phyloP scores from a whole-genome alignment of 2,888 invertebrate genomes.

The Tachina fera region DNA sequence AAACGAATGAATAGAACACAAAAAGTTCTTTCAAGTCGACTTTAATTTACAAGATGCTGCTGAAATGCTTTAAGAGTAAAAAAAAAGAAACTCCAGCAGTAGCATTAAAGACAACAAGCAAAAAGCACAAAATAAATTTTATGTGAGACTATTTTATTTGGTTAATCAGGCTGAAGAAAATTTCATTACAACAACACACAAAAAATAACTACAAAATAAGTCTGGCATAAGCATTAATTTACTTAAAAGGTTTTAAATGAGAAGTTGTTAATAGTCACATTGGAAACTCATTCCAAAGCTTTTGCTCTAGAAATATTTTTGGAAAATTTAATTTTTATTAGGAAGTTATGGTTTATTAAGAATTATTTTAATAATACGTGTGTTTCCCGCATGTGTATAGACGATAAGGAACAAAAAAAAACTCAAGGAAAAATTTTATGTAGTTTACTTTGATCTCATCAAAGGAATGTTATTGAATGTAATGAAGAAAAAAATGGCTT shows the following conservation, averaged over 20 bases:
- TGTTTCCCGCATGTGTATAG: no score
- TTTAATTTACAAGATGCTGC: slow-evolving; percentile 59
- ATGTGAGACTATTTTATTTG: slow-evolving; percentile 15
- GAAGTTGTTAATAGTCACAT: background rate
- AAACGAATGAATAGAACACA: slow-evolving; percentile 11
- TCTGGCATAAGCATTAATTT: slow-evolving; percentile 10
- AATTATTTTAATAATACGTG: no score
- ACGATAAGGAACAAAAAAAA: no score
- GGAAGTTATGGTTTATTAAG: no score
- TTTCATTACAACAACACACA: background rate
- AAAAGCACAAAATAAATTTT: background rate
- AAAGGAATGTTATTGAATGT: no score
- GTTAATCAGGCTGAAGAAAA: slow-evolving; percentile 29
- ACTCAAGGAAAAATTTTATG: no score
- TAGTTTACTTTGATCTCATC: no score
- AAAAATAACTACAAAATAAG: slow-evolving; percentile 13
- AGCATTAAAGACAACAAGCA: background rate
- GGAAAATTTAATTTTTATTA: no score
- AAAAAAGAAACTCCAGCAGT: slow-evolving; percentile 4
- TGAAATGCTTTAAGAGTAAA: slow-evolving; percentile 39
- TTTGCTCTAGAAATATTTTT: no score
- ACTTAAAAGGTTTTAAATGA: slow-evolving; percentile 13
- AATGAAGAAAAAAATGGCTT: no score
- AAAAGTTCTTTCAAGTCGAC: slow-evolving; percentile 49
- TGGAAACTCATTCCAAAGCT: no score